These are phyloP conservation scores for Parnassius smintheus DNA, from an alignment of 2,888 invertebrate genomes.

Conservation along the genomic window DNA sequence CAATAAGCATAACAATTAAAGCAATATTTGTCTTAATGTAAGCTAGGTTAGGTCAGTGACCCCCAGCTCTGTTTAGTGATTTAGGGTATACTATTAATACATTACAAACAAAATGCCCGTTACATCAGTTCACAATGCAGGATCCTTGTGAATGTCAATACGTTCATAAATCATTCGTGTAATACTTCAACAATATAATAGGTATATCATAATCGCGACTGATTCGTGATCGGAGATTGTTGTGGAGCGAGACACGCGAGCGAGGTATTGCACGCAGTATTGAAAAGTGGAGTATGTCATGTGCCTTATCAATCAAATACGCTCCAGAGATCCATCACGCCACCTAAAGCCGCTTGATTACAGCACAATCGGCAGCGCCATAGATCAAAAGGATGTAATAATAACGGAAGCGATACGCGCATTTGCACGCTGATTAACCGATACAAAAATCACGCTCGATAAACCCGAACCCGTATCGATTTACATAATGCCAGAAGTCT, in stretches of 20 bases:
- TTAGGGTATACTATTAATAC: too few relatives aligned
- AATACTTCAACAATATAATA: slow-evolving; percentile 61
- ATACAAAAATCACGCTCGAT: slow-evolving; percentile 39
- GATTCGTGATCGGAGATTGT: slow-evolving; percentile 54
- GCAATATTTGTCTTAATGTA: too few relatives aligned
- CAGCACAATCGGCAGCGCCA: slow-evolving; percentile 15
- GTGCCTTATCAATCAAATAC: slow-evolving; percentile 61
- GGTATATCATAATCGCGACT: slow-evolving; percentile 48
- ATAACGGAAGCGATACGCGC: slow-evolving; percentile 35
- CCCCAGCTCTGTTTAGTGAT: too few relatives aligned
- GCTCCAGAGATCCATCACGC: slow-evolving; percentile 36
- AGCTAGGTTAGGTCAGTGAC: too few relatives aligned
- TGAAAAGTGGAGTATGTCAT: slow-evolving; percentile 68
- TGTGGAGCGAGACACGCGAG: slow-evolving; percentile 17
- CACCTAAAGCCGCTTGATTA: slow-evolving; percentile 8
- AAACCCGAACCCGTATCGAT: slow-evolving; percentile 42
- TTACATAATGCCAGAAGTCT: slow-evolving; percentile 57
- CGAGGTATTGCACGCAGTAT: slow-evolving; percentile 12
- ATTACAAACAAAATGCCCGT: slow-evolving; percentile 43
- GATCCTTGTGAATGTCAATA: slow-evolving; percentile 53
- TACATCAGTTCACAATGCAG: slow-evolving; percentile 41
- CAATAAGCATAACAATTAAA: too few relatives aligned
- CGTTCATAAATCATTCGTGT: slow-evolving; percentile 63
- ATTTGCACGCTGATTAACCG: slow-evolving; percentile 36
- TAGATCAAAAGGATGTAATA: slow-evolving; percentile 12